Evolutionary conservation across 1,140 invertebrate species (phyloP), one percentile per base, ranked within the genome.

Genomic region (Zaprionus ghesquierei): DNA sequence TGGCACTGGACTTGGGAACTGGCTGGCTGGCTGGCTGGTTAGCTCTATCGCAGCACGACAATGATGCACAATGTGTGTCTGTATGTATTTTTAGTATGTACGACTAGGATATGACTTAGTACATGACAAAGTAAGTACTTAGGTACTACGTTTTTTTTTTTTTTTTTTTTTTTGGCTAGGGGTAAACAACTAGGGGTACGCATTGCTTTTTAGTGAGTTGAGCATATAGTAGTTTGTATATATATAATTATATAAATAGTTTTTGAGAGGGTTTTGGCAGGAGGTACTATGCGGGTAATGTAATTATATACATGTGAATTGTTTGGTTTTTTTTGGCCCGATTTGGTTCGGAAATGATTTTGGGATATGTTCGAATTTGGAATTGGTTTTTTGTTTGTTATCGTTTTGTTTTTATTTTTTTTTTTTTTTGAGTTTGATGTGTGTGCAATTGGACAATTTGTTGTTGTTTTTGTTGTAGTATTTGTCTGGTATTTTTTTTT

Each of bases 281-380:
- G 18, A 13, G 49, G 75, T 79, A 46, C 41, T 46, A 84, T 84
- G 81, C 66, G 60, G 44, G 66, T 75, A 64, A 85, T 85, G 81
- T 78, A 70, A 71, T 71, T 85, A 85, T 85, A 75, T 85, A 85
- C 81, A 85, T 33, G 53, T 87, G 81, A 85, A 65, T 58, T n/a
- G n/a, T n/a, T n/a, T n/a, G n/a, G n/a, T 69, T 66, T 41, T 15
- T n/a, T 15, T n/a, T 44, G 58, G 49, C 29, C 49, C 50, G 38
- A 60, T 60, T 60, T 15, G 56, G 60, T 54, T 50, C 33, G 44
- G 41, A 22, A 46, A 46, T 46, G 41, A 46, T 22, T 20, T 46
- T 46, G 41, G 41, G 49, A 49, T 61, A 63, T 62, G 22, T 50
- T 51, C 31, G 27, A 33, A 54, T 49, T 75, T 65, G 31, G 25